A percentile compares a stretch with the other conserved stretches of the same genome.
Conservation (phyloP, 2,888 invertebrate species). For the Eupithecia pulchellata region DNA sequence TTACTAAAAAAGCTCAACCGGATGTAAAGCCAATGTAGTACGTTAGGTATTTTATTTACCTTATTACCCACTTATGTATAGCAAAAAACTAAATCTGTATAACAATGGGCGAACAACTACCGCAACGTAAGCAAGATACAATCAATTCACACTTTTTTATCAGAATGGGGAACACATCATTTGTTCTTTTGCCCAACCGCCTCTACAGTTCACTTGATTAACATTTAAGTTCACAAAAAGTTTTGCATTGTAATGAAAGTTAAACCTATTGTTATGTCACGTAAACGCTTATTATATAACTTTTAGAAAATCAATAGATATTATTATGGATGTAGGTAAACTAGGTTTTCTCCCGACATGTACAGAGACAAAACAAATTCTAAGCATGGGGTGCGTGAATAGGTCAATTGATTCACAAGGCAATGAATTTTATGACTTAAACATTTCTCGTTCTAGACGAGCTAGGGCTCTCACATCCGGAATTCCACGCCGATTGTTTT, state of each 20-base stretch:
- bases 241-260: conserved; percentile 38
- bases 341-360: conserved; percentile 35
- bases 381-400: conserved; percentile 17
- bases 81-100: conserved; percentile 27
- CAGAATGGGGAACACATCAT: conserved; percentile 38
- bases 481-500: conserved; percentile 54
- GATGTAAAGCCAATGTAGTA: conserved; percentile 27
- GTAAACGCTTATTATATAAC: conserved; percentile 39
- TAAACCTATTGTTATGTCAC: conserved; percentile 42
- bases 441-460: conserved; percentile 30
- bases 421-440: conserved; percentile 24
- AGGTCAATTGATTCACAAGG: conserved; percentile 12
- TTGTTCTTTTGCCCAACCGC: conserved; percentile 37
- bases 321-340: conserved; percentile 38
- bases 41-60: conserved; percentile 36
- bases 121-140: conserved; percentile 30
- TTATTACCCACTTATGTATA: conserved; percentile 27
- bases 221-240: conserved; percentile 42
- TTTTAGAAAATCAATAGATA: conserved; percentile 38
- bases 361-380: conserved; percentile 22
- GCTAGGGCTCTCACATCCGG: conserved; percentile 54
- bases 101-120: conserved; percentile 35
- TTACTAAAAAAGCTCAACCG: conserved; percentile 42
- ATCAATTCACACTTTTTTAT: conserved; percentile 42
- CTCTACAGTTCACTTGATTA: conserved; percentile 39